phyloP scores from a whole-genome alignment of 2,113 vertebrate genomes.

The Columba janthina region DNA sequence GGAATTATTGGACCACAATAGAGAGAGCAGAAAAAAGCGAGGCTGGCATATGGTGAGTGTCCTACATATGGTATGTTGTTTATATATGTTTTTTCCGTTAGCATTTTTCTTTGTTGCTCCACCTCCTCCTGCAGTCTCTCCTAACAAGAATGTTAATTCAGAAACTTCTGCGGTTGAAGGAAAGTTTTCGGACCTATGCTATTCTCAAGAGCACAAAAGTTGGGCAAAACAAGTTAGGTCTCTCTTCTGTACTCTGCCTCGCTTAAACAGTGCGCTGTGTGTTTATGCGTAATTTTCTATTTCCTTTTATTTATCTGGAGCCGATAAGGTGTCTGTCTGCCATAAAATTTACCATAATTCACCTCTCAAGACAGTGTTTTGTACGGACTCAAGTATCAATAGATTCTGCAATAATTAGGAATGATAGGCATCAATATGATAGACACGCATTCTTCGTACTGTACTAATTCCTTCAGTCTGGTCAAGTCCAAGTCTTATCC shows the following conservation, averaged over 20 bases:
- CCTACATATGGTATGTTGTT: constrained; percentile 57
- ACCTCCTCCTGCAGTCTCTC: constrained; percentile 22
- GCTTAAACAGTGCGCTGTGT: not conserved
- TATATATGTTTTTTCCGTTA: constrained; percentile 55
- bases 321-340: not conserved
- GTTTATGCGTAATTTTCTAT: not conserved
- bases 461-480: not conserved
- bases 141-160: constrained; percentile 18
- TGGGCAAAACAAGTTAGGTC: not conserved
- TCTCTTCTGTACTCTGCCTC: not conserved
- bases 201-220: not conserved
- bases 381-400: not conserved
- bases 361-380: not conserved
- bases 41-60: constrained; percentile 53
- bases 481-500: constrained; percentile 11
- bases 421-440: not conserved
- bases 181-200: not conserved
- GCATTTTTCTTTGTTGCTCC: constrained; percentile 53
- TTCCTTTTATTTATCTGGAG: not conserved
- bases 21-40: constrained; percentile 35
- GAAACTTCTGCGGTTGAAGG: not conserved
- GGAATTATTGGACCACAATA: constrained; percentile 51
- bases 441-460: rapidly evolving
- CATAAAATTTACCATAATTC: not conserved
- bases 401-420: not conserved